Conservation (phyloP, 2,797 vertebrate genomes). For the Falco novaeseelandiae region DNA sequence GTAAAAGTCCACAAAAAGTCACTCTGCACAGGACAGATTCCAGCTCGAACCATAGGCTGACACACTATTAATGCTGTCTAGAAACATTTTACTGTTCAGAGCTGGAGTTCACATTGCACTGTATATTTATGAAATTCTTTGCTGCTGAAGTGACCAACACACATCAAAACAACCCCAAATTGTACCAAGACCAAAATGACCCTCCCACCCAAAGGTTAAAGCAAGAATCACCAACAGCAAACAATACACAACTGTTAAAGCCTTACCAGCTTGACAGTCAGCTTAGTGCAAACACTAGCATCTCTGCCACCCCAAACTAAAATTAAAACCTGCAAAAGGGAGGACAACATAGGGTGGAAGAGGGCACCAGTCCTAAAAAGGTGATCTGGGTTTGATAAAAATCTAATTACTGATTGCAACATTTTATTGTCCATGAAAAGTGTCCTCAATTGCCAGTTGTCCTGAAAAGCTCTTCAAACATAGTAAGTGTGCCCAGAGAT, state of each 20-base stretch:
- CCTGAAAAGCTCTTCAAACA: constrained; percentile 9
- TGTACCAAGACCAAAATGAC: not conserved
- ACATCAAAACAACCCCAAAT: not conserved
- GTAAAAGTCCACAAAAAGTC: not conserved
- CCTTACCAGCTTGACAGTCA: not conserved
- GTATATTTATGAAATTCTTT: not conserved
- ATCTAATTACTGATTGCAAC: not conserved
- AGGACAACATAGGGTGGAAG: not conserved
- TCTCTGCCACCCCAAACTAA: not conserved
- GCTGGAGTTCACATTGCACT: not conserved
- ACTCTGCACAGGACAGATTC: not conserved
- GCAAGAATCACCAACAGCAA: not conserved
- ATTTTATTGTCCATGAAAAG: not conserved
- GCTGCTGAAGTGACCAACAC: not conserved
- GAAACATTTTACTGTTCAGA: not conserved
- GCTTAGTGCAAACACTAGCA: not conserved
- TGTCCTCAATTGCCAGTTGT: not conserved
- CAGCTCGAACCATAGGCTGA: not conserved
- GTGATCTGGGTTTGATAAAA: not conserved
- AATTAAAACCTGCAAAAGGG: not conserved
- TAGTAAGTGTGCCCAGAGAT: not conserved
- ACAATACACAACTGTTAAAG: not conserved
- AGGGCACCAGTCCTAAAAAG: not conserved
- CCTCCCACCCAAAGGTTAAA: not conserved
- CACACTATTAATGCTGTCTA: not conserved